These are phyloP conservation scores for Halotydeus destructor DNA, from an alignment of 1,140 invertebrate species.

Conservation along the genomic window DNA sequence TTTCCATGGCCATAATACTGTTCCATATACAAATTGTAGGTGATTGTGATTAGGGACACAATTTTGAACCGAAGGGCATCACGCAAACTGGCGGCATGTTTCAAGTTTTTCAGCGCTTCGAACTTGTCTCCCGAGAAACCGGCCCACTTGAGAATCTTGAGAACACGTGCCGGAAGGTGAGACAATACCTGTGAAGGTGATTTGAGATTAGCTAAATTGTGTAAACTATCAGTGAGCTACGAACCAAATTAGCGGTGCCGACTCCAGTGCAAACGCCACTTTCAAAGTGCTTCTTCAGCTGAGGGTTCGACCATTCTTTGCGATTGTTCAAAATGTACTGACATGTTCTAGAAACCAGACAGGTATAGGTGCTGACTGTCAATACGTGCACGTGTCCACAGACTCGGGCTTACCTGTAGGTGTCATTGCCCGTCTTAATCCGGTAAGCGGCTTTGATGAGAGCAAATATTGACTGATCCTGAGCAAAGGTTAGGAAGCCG, in stretches of 20 bases:
- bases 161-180: slow-evolving; percentile 57
- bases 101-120: slow-evolving; percentile 46
- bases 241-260: slow-evolving; percentile 72
- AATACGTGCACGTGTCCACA: no score
- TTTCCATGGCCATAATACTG: slow-evolving; percentile 51
- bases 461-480: slow-evolving; percentile 79
- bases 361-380: no score
- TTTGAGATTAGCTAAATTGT: no score
- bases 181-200: no score
- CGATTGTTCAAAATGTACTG: slow-evolving; percentile 52
- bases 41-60: slow-evolving; percentile 56
- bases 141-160: slow-evolving; percentile 77
- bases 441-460: slow-evolving; percentile 82
- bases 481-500: slow-evolving; percentile 72
- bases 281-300: slow-evolving; percentile 51
- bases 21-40: slow-evolving; percentile 62
- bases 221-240: no score
- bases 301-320: slow-evolving; percentile 42
- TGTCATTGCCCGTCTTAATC: slow-evolving; percentile 71
- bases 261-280: slow-evolving; percentile 81
- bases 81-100: slow-evolving; percentile 40
- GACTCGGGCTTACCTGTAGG: slow-evolving; percentile 54
- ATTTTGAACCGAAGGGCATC: slow-evolving; percentile 56
- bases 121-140: slow-evolving; percentile 81
- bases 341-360: slow-evolving; percentile 46